Evolutionary conservation across 2,888 invertebrate genomes (phyloP), one percentile per base, ranked within the genome.

Genomic region (Trachelus tabidus): DNA sequence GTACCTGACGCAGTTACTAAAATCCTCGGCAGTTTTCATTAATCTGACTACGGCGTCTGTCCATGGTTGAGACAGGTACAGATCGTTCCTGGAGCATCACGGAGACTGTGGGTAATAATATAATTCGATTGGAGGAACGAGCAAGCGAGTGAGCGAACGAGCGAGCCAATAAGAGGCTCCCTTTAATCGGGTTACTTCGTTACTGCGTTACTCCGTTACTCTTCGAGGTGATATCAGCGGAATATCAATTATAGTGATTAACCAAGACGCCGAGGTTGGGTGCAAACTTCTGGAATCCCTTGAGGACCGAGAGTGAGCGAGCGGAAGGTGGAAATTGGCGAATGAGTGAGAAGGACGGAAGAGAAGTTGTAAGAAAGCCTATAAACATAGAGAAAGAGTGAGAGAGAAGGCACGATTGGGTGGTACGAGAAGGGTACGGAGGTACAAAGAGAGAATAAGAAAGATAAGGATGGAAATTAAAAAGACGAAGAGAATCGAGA

Each of bases 171-270:
- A 88, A 90, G 87, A 87, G 88, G 86, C 87, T 88, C 86, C 87
- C 89, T 90, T 89, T 87, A 89, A 90, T 90, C 86, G 85, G 79
- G 84, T 91, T 91, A 89, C 86, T 88, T 90, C 89, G 87, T 91
- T 91, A 90, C 88, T 86, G 84, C 82, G 87, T 89, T 91, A 89
- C 89, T 87, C 89, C 88, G 89, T 90, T 90, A 89, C 87, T 85
- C 86, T 85, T 84, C 82, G 83, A 83, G 90, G 89, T 90, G 90
- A 90, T 90, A 90, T 90, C 90, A 89, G 85, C 87, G 90, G 91
- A 91, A 91, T 91, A 91, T 91, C 91, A 91, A 91, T 91, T 91
- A 91, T 90, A 90, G 90, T 91, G 90, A 91, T 91, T 91, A 91
- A 90, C 90, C 87, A 86, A 90, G 91, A 91, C 90, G 89, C 85